These are phyloP conservation scores for Xiphophorus maculatus DNA, from an alignment of 2,113 vertebrate genomes.

Conservation along the genomic window DNA sequence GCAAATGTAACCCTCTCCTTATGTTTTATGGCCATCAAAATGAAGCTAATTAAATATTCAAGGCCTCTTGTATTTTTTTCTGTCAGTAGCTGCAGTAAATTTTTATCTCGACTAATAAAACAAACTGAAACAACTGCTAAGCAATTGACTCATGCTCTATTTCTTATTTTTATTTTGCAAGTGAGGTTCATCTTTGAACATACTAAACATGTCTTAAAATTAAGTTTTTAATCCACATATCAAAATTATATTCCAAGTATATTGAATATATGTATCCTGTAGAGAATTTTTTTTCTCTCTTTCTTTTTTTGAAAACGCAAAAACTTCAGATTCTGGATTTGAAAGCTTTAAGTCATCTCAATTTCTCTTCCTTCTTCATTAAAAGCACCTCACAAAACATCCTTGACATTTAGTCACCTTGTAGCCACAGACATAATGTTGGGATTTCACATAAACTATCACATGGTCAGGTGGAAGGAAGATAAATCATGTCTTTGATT, in stretches of 20 bases:
- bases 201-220: not conserved
- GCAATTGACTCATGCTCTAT: not conserved
- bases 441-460: not conserved
- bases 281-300: not conserved
- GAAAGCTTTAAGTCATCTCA: not conserved
- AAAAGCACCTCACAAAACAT: not conserved
- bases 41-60: conserved; percentile 28
- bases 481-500: too few relatives aligned
- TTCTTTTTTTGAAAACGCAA: not conserved
- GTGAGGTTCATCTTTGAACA: not conserved
- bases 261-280: not conserved
- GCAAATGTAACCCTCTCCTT: not conserved
- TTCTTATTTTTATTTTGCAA: not conserved
- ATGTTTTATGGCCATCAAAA: conserved; percentile 22
- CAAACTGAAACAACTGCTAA: not conserved
- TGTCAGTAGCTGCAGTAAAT: not conserved
- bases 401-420: not conserved
- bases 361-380: not conserved
- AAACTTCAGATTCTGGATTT: too few relatives aligned
- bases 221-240: not conserved
- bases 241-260: not conserved
- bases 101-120: not conserved
- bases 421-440: not conserved
- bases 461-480: not conserved
- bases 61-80: conserved; percentile 12